Evolutionary conservation across 2,888 invertebrate species (phyloP).

Genomic region (Drosophila histrio): DNA sequence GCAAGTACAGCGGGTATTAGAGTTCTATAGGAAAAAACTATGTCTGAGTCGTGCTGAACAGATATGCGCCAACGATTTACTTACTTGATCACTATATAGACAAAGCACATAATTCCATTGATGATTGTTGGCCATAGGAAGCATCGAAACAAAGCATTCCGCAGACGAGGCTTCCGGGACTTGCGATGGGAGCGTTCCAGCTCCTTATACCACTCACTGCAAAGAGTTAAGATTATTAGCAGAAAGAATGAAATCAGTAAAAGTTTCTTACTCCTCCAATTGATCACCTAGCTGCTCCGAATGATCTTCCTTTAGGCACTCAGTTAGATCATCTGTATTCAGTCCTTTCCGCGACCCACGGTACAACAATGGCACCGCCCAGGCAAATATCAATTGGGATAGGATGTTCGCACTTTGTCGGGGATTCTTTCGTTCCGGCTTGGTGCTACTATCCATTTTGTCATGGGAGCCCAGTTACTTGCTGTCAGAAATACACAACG

Average conservation of each 20-base stretch:
- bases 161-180: slow-evolving; percentile 87
- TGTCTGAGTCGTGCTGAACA: neutral
- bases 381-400: slow-evolving; percentile 82
- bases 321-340: slow-evolving; percentile 88
- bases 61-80: slow-evolving; percentile 2
- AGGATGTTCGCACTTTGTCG: slow-evolving; percentile 81
- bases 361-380: slow-evolving; percentile 82
- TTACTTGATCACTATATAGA: slow-evolving; percentile 83
- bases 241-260: neutral
- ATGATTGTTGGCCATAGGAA: slow-evolving; percentile 89
- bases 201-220: slow-evolving; percentile 89
- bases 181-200: slow-evolving; percentile 86
- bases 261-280: slow-evolving; percentile 79
- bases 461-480: slow-evolving; percentile 35
- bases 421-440: slow-evolving; percentile 82
- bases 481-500: slow-evolving; percentile 8
- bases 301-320: slow-evolving; percentile 87
- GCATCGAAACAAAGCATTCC: slow-evolving; percentile 87
- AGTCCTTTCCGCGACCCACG: slow-evolving; percentile 84
- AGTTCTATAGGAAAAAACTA: slow-evolving; percentile 69
- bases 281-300: slow-evolving; percentile 83
- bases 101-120: slow-evolving; percentile 87
- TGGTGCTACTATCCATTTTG: slow-evolving; percentile 82
- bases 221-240: neutral
- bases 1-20: slow-evolving; percentile 83